These are phyloP conservation scores for Ceyx cyanopectus DNA, from an alignment of 2,113 vertebrate genomes.

Conservation along the genomic window DNA sequence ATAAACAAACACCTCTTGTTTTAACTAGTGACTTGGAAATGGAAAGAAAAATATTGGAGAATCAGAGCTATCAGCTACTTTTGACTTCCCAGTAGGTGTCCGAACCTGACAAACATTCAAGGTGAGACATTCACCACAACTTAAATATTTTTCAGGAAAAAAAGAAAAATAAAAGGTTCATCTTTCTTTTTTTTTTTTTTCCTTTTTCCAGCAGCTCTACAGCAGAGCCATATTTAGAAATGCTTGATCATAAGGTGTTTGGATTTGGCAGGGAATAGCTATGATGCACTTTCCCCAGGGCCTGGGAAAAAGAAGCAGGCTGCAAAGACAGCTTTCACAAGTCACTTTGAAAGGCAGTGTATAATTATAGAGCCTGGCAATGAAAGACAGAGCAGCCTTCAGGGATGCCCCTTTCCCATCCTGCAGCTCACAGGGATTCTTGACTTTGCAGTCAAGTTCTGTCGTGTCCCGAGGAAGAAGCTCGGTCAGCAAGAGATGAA, in stretches of 20 bases:
- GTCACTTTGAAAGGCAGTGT: conserved; percentile 28
- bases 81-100: not conserved
- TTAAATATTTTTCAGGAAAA: not conserved
- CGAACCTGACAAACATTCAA: not conserved
- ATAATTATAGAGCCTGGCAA: conserved; percentile 57
- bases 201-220: not conserved
- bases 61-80: not conserved
- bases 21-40: not conserved
- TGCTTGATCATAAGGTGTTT: conserved; percentile 44
- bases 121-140: not conserved
- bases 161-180: not conserved
- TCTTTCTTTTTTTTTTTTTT: not conserved
- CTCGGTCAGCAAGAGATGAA: conserved; percentile 34
- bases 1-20: not conserved
- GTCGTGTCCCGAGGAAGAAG: not conserved
- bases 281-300: conserved; percentile 40
- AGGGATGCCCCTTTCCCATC: conserved; percentile 48
- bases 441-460: conserved; percentile 47
- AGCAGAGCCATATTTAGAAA: conserved; percentile 64
- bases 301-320: conserved; percentile 58
- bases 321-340: conserved; percentile 59
- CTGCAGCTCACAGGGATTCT: conserved; percentile 25
- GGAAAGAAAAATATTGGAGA: not conserved
- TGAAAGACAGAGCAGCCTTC: conserved; percentile 46
- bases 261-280: conserved; percentile 58